Conservation (phyloP, 2,797 vertebrate species). For the Gymnothorax javanicus region DNA sequence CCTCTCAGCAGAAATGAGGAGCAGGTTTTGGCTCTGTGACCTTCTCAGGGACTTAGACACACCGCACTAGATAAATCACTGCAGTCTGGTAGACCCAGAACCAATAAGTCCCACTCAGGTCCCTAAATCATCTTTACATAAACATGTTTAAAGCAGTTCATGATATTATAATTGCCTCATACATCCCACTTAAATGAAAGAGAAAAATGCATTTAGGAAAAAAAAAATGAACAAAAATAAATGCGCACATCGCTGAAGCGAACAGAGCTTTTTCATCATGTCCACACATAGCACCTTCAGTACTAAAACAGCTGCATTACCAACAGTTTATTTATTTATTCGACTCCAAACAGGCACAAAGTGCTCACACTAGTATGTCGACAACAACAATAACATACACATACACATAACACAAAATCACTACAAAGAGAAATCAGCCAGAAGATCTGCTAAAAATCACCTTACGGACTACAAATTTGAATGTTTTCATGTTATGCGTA, state of each 20-base stretch:
- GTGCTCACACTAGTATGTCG: no score
- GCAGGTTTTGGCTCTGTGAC: conserved; percentile 6
- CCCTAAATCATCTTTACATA: conserved; percentile 11
- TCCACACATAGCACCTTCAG: background rate
- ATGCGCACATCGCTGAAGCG: background rate
- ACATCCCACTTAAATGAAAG: background rate
- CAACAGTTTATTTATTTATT: background rate
- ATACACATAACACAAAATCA: no score
- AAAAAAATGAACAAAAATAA: conserved; percentile 10
- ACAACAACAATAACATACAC: no score
- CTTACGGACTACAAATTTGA: no score
- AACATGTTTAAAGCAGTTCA: background rate
- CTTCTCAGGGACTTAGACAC: conserved; percentile 4
- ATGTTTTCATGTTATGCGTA: no score
- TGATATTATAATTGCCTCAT: conserved; percentile 12
- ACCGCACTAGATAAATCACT: background rate
- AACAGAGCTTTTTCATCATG: background rate
- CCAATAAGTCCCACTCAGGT: background rate
- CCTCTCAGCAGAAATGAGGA: background rate
- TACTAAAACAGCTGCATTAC: background rate
- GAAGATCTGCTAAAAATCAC: no score
- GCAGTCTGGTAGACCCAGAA: background rate
- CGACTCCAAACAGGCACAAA: no score
- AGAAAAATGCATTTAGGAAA: background rate
- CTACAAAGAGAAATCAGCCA: no score